Evolutionary conservation across 92 coral and sea anemone genomes (phyloP).

Genomic region (Phymanthus crucifer): DNA sequence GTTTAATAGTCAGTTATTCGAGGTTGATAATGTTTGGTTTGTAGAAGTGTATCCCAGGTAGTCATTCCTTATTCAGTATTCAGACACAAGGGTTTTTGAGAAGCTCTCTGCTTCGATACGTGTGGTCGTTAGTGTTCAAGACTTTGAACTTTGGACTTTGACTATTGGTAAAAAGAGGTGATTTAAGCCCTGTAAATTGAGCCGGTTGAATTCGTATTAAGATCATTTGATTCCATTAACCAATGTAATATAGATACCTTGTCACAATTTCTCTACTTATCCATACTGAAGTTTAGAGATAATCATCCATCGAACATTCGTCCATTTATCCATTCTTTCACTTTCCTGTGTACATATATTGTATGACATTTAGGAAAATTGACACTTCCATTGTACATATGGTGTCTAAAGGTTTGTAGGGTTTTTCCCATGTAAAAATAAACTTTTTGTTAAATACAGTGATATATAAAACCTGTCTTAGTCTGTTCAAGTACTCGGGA

Average conservation of each 20-base stretch:
- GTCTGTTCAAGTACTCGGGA: neutral
- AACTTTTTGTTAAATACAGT: conserved; percentile 68
- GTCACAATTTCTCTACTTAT: neutral
- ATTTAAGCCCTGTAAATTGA: neutral
- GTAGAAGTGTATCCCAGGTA: neutral
- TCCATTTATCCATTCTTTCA: conserved; percentile 15
- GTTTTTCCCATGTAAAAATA: conserved; percentile 71
- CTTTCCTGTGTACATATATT: conserved; percentile 35
- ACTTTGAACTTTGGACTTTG: no score
- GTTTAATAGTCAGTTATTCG: conserved; percentile 1
- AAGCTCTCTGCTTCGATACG: neutral
- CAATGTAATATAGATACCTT: neutral
- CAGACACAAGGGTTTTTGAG: neutral
- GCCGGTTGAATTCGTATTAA: neutral
- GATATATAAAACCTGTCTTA: conserved; percentile 47
- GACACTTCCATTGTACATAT: conserved; percentile 55
- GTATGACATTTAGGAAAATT: conserved; percentile 49
- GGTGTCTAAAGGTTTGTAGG: conserved; percentile 67
- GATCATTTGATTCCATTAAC: neutral
- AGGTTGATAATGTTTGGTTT: neutral
- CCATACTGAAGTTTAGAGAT: conserved; percentile 8
- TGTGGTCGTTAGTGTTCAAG: conserved; percentile 1
- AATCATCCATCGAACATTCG: conserved; percentile 28
- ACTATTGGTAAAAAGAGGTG: neutral
- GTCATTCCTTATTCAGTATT: neutral